Evolutionary conservation across 2,888 invertebrate species (phyloP), one percentile per base, ranked within the genome.

Genomic region (Aleiodes testaceus): DNA sequence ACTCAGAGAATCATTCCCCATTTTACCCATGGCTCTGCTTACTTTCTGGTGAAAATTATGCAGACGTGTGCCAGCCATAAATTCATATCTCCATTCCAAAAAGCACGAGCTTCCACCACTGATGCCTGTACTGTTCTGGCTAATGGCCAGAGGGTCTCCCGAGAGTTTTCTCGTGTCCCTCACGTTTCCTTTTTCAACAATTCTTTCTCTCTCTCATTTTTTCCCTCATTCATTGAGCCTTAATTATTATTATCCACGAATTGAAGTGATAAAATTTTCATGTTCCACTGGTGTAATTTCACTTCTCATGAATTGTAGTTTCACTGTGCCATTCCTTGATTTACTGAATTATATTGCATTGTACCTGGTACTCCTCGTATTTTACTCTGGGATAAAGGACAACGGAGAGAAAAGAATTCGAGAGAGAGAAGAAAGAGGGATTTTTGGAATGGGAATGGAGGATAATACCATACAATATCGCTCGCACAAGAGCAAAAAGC

Each of bases 31-130:
- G 70, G 70, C 65, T 72, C 66, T 30, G 52, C 47, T 47, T 64
- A 72, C 72, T 47, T 71, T 69, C 65, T 59, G 66, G 73, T 66
- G 71, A 76, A 75, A 76, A 72, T 74, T 73, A 75, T 74, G 73
- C 69, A 66, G 72, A 64, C 73, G 75, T 77, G 77, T 76, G 73
- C 78, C 76, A 72, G 77, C 81, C 81, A 82, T 85, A 84, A 85
- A 85, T 85, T 85, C 85, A 85, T 85, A 85, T 84, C 85, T 84
- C 81, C 75, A 77, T 74, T 77, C 63, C 73, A 76, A 72, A 72
- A 66, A 70, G n/a, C n/a, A n/a, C 30, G 70, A 65, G 64, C 53
- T 74, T 11, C 16, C 59, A 53, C 50, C 66, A 45, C 26, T 42
- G 47, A 59, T 36, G 49, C 36, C 44, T 55, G 66, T 61, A 36